Evolutionary conservation across 2,797 vertebrate species (phyloP).

Genomic region (Onychomys arenicola): DNA sequence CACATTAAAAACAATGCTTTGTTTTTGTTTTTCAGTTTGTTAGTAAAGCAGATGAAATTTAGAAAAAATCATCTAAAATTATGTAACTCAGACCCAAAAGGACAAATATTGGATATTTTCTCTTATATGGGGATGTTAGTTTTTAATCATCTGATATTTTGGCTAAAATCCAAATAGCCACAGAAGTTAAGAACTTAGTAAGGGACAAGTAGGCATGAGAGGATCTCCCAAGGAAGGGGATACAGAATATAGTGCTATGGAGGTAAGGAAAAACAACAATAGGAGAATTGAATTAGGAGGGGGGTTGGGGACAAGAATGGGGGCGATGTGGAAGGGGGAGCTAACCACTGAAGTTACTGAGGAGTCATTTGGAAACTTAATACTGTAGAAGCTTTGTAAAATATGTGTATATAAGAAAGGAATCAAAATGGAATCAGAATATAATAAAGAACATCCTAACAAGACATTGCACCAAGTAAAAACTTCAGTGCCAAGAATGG

Average conservation of each 20-base stretch:
- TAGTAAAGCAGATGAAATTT: not conserved
- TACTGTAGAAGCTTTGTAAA: not conserved
- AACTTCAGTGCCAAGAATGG: not conserved
- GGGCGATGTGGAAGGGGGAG: not conserved
- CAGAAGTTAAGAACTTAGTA: not conserved
- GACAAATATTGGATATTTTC: not conserved
- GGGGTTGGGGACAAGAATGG: not conserved
- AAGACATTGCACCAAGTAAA: not conserved
- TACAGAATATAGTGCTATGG: not conserved
- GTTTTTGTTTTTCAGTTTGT: not conserved
- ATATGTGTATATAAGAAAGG: not conserved
- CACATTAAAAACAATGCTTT: not conserved
- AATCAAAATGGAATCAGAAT: not conserved
- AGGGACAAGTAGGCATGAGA: not conserved
- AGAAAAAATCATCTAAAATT: not conserved
- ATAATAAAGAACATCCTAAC: not conserved
- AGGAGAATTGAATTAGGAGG: not conserved
- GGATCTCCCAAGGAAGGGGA: not conserved
- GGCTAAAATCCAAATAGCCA: not conserved
- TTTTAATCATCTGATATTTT: not conserved
- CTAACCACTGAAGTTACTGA: not conserved
- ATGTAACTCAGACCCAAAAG: not conserved
- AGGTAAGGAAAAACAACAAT: not conserved
- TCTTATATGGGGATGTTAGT: not conserved
- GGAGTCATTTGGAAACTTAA: not conserved